Base-by-base conservation (phyloP, 2,797 vertebrate genomes). In the Staurois parvus region DNA sequence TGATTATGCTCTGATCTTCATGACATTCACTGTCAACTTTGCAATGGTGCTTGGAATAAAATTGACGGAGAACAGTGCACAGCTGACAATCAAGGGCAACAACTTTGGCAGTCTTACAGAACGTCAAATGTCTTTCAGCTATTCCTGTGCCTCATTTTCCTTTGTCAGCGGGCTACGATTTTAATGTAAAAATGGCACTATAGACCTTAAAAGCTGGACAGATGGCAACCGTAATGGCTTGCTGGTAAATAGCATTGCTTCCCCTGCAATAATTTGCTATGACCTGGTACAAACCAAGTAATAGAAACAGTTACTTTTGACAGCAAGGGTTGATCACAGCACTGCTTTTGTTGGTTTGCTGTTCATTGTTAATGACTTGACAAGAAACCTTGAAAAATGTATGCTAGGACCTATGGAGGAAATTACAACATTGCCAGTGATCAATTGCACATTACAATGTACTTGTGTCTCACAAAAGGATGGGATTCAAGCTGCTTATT, bases 21-120 rank as follows among this genome's bases (percentile, higher is more conserved):
- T 66, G 84, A 86, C 84, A 86, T 69, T 81, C 28, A 13, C 84
- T 86, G 84, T 86, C 79, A 69, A 67, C 64, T 86, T 73, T 83
- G 40, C 80, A 83, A 72, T 83, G 72, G 70, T 83, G 62, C 68
- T 86, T 72, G 80, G 56, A 64, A 78, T 86, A 78, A 86, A 83
- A 67, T 76, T 86, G 79, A 83, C 48, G 17, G 75, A 73, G 59
- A 79, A 74, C 56, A 68, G 81, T 69, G 30, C 70, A 74, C 32
- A 83, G 68, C 69, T 83, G 80, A 86, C 80, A 73, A 87, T 70
- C 68, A 87, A 68, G 85, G 59, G 59, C 13, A 79, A 79, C 45
- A 74, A 74, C 29, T 40, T 67, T 83, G 81, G 80, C 81, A 87
- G 69, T 26, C 40, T 73, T 73, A 73, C 85, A 78, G 85, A 77